These are phyloP conservation scores for Herpetotheres cachinnans DNA, from an alignment of 2,113 vertebrate species.

Conservation along the genomic window DNA sequence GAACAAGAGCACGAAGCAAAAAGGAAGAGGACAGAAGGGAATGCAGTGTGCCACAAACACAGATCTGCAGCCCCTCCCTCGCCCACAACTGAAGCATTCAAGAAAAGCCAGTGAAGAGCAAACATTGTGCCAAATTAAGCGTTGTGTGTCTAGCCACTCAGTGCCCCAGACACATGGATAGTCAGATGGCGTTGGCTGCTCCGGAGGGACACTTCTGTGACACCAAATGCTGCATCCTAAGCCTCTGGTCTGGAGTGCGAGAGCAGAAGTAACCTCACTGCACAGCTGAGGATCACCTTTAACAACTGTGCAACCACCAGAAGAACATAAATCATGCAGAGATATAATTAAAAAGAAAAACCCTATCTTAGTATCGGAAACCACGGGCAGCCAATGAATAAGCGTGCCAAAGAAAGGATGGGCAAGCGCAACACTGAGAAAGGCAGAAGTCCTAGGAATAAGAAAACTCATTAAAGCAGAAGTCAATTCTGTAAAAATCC, in stretches of 20 bases:
- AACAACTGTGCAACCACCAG: neutral
- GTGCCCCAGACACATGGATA: accelerated
- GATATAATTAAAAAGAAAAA: neutral
- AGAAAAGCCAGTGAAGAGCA: neutral
- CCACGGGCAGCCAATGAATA: neutral
- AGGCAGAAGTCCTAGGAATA: neutral
- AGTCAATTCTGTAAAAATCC: neutral
- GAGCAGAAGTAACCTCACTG: neutral
- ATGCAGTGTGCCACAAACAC: neutral
- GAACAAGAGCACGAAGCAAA: neutral
- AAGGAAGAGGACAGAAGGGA: neutral
- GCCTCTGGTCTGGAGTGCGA: accelerated
- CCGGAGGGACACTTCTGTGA: neutral
- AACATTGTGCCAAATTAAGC: neutral
- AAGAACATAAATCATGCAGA: neutral
- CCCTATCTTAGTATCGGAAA: neutral
- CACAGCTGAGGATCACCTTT: neutral
- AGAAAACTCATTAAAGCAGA: neutral
- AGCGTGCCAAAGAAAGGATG: neutral
- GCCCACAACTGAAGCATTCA: neutral
- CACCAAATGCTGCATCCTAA: neutral
- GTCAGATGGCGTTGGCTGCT: neutral
- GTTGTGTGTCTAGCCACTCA: neutral
- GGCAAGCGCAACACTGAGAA: neutral
- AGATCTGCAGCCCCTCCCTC: neutral